Base-by-base conservation (phyloP, 2,113 vertebrate genomes). In the Lates calcarifer region DNA sequence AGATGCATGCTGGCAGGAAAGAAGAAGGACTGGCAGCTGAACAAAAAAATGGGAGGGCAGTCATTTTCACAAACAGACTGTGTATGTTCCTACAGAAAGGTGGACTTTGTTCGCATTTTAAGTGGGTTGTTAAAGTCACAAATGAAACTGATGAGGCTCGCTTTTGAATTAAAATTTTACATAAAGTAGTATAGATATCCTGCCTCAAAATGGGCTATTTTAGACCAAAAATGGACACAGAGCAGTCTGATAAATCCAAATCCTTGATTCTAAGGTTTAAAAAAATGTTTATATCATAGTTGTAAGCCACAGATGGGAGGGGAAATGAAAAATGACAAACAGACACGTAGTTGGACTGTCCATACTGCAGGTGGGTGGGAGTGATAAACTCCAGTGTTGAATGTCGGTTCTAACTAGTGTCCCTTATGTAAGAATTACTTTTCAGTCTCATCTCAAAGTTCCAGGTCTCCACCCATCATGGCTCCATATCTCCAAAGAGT, bases 1-100 rank as follows among this genome's bases (percentile, higher is more conserved):
- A 70, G 56, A 81, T 63, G 71, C 49, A 41, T 4, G 9, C 26
- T 69, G 69, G 47, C 77, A 90, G 82, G 63, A 82, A 83, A 33
- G 64, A 43, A 75, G 74, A 61, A 57, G 62, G 71, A 33, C 66
- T 67, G 45, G 39, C 67, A 87, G 81, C 62, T 45, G 22, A 82
- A 79, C 22, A 45, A 31, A 63, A 72, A 76, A 14, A 70, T 62
- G 43, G 61, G 37, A 74, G 73, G 68, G 41, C 41, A 75, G 35
- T 66, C 22, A 49, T 70, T 74, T 57, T 66, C 13, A 53, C 49
- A 3, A 66, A 41, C 57, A 35, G 5, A 13, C 45, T 31, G 3
- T 29, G 18, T 7, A 22, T 57, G 11, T 45, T 1, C 4, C 51
- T 41, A 41, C 43, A 43, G n/a, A 56, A 24, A 72, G n/a, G 18